Conservation (phyloP, 2,888 invertebrate genomes). For the Sylvicola fuscatus region DNA sequence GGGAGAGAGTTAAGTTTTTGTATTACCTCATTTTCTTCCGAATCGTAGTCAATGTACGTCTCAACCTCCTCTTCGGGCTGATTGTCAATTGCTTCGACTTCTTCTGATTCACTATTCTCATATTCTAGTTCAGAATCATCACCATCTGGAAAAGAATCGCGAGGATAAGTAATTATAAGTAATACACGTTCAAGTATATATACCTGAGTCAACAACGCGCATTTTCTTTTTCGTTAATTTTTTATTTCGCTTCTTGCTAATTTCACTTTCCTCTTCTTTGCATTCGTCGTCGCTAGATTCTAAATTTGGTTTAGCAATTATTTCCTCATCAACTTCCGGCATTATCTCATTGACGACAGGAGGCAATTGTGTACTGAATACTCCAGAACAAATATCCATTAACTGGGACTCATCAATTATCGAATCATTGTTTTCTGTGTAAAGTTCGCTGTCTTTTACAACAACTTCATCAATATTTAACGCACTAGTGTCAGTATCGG, state of each 20-base stretch:
- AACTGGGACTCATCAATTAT: conserved; percentile 27
- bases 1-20: conserved; percentile 5
- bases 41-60: conserved; percentile 49
- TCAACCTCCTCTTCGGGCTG: conserved; percentile 20
- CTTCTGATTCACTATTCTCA: conserved; percentile 15
- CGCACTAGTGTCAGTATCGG: no score
- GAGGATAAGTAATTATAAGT: no score
- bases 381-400: conserved; percentile 35
- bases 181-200: no score
- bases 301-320: not conserved
- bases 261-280: not conserved
- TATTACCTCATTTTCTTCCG: conserved; percentile 58
- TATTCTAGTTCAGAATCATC: conserved; percentile 20
- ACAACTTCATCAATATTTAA: no score
- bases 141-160: conserved; percentile 14
- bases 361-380: conserved; percentile 25
- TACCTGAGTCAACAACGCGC: not conserved
- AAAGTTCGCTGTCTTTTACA: conserved; percentile 17
- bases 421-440: conserved; percentile 2
- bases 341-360: not conserved
- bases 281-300: not conserved
- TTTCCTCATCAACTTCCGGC: not conserved
- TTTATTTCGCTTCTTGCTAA: not conserved
- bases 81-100: conserved; percentile 12
- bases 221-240: not conserved